These are phyloP conservation scores for Sylvilagus floridanus DNA, from an alignment of 2,797 vertebrate species.

Conservation along the genomic window DNA sequence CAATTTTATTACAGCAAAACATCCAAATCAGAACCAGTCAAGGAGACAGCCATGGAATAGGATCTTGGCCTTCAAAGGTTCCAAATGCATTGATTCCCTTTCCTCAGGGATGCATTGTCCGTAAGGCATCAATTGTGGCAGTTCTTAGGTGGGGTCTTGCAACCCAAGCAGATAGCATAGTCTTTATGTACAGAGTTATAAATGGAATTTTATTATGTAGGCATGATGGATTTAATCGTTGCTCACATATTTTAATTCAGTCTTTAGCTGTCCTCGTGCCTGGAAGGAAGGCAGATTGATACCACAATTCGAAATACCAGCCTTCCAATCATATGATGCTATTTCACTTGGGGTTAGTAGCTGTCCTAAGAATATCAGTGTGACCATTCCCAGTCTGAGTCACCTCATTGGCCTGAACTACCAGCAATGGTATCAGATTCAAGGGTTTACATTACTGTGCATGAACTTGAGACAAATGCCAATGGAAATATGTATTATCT, in stretches of 20 bases:
- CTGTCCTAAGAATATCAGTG: background rate
- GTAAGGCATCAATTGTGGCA: background rate
- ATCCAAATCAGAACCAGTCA: background rate
- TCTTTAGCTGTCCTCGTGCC: background rate
- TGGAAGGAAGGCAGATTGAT: background rate
- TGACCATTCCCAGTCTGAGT: background rate
- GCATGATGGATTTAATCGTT: background rate
- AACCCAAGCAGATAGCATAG: background rate
- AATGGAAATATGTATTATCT: background rate
- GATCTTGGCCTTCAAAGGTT: background rate
- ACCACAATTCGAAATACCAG: background rate
- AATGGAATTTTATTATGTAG: background rate
- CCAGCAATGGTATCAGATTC: background rate
- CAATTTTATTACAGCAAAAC: background rate
- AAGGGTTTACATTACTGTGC: background rate
- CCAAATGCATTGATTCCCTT: background rate
- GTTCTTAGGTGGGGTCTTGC: too few species aligned
- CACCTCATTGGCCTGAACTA: background rate
- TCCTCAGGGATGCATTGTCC: background rate
- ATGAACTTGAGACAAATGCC: background rate
- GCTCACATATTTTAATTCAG: rapidly evolving
- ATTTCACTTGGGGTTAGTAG: background rate
- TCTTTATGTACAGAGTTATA: background rate
- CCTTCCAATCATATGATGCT: background rate
- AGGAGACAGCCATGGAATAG: background rate